A percentile compares a stretch with the other conserved stretches of the same genome.
These are phyloP conservation scores for Akabosia matsudoensis DNA, from an alignment of 1,140 invertebrate genomes.

Conservation along the genomic window DNA sequence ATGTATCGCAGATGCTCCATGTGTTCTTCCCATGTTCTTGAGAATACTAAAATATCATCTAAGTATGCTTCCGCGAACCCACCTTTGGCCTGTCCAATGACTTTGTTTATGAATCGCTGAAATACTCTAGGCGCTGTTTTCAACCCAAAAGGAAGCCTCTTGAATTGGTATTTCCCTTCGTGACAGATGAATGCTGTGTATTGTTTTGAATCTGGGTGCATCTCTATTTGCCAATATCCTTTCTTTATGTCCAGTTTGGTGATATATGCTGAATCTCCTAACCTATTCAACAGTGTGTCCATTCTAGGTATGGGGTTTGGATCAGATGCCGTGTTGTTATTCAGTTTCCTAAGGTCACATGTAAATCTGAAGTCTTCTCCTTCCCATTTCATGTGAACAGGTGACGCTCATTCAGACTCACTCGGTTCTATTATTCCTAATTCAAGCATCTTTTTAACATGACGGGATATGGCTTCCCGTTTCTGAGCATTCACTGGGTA, in stretches of 20 bases:
- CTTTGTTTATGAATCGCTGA: conserved; percentile 37
- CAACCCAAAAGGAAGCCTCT: conserved; percentile 48
- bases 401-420: conserved; percentile 38
- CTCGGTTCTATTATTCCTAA: conserved; percentile 41
- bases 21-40: conserved; percentile 36
- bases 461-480: conserved; percentile 29
- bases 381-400: conserved; percentile 44
- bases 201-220: conserved; percentile 36
- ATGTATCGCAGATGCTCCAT: conserved; percentile 31
- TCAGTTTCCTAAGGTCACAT: conserved; percentile 32
- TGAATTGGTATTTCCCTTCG: conserved; percentile 46
- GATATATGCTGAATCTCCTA: conserved; percentile 47
- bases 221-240: conserved; percentile 38
- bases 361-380: conserved; percentile 25
- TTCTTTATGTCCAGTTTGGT: conserved; percentile 48
- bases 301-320: conserved; percentile 20
- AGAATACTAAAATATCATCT: conserved; percentile 39
- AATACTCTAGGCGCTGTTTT: conserved; percentile 43
- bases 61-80: conserved; percentile 30
- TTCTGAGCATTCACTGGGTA: conserved; percentile 25
- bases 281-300: conserved; percentile 45
- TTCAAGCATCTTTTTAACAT: conserved; percentile 44
- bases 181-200: conserved; percentile 49
- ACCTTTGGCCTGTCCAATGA: conserved; percentile 19
- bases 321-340: not conserved